Percentiles rank a stretch among this genome's conserved stretches.
Evolutionary conservation across 1,140 invertebrate species (phyloP).

Genomic region (Zaprionus davidi): DNA sequence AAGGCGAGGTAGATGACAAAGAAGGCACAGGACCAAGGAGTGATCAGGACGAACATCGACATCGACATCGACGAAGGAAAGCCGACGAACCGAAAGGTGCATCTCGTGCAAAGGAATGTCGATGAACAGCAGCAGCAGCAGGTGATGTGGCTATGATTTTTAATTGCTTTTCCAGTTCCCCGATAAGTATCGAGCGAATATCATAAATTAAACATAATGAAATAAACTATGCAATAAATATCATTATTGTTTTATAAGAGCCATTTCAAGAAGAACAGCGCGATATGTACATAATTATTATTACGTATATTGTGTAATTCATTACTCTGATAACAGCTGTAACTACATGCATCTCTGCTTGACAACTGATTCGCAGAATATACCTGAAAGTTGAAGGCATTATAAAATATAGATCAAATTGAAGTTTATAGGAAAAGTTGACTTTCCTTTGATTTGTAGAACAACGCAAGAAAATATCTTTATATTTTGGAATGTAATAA

Average conservation of each 20-base stretch:
- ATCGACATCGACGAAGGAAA: constrained; percentile 30
- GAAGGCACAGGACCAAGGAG: background rate
- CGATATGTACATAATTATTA: too few species aligned
- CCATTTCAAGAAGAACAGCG: background rate
- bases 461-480: too few species aligned
- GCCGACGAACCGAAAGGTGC: constrained; percentile 35
- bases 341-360: too few species aligned
- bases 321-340: too few species aligned
- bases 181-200: constrained; percentile 10
- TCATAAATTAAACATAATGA: constrained; percentile 14
- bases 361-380: too few species aligned
- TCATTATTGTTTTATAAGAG: background rate
- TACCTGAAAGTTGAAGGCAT: too few species aligned
- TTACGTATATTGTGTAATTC: too few species aligned
- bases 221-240: constrained; percentile 14
- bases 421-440: too few species aligned
- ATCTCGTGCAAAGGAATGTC: constrained; percentile 28
- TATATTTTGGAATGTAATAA: too few species aligned
- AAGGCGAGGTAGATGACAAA: background rate
- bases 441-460: too few species aligned
- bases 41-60: constrained; percentile 20
- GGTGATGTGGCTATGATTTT: constrained; percentile 46
- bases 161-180: constrained; percentile 33
- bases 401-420: too few species aligned
- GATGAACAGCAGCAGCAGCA: constrained; percentile 39